phyloP scores from a whole-genome alignment of 1,140 invertebrate species.

The Adoxophyes honmai region DNA sequence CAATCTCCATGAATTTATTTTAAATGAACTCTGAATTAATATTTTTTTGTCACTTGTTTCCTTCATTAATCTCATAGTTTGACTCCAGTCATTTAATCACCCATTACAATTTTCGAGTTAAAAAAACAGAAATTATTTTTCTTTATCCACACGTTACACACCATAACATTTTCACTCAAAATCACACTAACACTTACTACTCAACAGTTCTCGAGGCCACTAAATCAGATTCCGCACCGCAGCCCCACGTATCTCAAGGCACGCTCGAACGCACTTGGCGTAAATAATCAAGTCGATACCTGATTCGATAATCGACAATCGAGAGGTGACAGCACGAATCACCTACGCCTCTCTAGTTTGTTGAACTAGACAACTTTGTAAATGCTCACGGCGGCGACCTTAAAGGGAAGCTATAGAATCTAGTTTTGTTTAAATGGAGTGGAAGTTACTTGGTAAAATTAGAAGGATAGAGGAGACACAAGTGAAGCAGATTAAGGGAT shows the following conservation, averaged over 20 bases:
- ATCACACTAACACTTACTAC: too few species aligned
- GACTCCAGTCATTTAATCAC: too few species aligned
- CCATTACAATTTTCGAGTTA: too few species aligned
- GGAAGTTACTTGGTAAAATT: constrained; percentile 26
- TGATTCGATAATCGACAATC: constrained; percentile 36
- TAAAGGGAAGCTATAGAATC: constrained; percentile 11
- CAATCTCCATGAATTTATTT: too few species aligned
- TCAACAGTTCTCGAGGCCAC: not conserved
- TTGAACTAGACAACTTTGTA: constrained; percentile 18
- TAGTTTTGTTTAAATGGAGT: constrained; percentile 13
- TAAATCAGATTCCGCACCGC: not conserved
- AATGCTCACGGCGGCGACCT: not conserved
- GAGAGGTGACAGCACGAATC: constrained; percentile 32
- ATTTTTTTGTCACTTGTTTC: too few species aligned
- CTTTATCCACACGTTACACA: too few species aligned
- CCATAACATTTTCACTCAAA: too few species aligned
- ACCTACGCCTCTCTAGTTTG: constrained; percentile 28
- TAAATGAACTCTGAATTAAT: too few species aligned
- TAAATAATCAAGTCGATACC: constrained; percentile 28
- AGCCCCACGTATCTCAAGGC: constrained; percentile 17
- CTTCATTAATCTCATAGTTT: too few species aligned
- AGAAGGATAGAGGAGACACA: constrained; percentile 29
- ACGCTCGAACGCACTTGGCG: constrained; percentile 24
- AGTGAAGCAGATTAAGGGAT: constrained; percentile 41
- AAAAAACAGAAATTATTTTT: too few species aligned